Evolutionary conservation across 2,113 vertebrate genomes (phyloP).

Genomic region (Archocentrus centrarchus): DNA sequence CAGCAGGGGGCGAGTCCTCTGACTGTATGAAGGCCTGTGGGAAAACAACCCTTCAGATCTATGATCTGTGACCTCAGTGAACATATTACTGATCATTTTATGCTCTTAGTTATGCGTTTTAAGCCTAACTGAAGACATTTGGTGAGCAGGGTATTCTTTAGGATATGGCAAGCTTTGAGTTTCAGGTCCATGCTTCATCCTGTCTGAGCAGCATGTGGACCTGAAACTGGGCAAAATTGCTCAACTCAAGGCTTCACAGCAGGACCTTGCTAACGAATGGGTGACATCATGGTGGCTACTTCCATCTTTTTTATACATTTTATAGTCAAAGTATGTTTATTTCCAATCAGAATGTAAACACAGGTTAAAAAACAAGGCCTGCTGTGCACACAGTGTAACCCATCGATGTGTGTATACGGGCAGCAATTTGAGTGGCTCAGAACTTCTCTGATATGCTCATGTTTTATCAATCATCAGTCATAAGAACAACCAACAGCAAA

Average conservation of each 20-base stretch:
- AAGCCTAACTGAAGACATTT: neutral
- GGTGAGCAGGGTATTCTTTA: neutral
- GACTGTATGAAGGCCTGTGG: too few species aligned
- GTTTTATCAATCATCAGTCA: neutral
- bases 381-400: neutral
- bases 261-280: too few species aligned
- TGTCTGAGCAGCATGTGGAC: neutral
- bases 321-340: neutral
- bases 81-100: neutral
- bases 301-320: neutral
- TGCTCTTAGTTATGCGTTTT: neutral
- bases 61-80: neutral
- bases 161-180: neutral
- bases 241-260: too few species aligned
- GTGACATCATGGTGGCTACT: too few species aligned
- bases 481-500: neutral
- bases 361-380: neutral
- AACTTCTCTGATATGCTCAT: too few species aligned
- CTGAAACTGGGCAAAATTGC: too few species aligned
- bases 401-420: neutral
- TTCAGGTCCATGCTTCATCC: fast-evolving
- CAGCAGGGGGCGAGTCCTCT: too few species aligned
- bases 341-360: neutral
- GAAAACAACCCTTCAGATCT: neutral
- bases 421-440: neutral